Evolutionary conservation across 2,888 invertebrate species (phyloP).

Genomic region (Eupithecia dodoneata): DNA sequence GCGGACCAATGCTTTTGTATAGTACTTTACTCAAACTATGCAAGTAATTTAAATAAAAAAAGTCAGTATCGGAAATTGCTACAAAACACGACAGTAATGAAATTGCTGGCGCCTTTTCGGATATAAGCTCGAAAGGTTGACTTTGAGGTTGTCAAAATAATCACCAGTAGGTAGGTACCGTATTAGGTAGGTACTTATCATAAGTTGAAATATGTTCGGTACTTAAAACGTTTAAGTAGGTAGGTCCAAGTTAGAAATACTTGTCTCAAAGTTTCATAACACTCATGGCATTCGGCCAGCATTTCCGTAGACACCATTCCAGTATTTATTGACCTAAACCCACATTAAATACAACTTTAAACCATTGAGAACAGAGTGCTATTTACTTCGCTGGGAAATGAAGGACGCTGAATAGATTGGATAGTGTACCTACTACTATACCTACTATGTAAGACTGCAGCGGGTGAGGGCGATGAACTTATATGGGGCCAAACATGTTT

Average conservation of each 20-base stretch:
- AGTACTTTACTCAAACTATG: no score
- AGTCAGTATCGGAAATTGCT: no score
- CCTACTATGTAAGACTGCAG: constrained; percentile 54
- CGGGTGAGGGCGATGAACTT: constrained; percentile 36
- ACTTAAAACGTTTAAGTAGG: not conserved
- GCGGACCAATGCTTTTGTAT: no score
- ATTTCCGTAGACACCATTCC: constrained; percentile 46
- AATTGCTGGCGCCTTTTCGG: no score
- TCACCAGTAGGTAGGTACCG: no score
- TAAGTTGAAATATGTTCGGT: no score
- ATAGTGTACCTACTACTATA: constrained; percentile 35
- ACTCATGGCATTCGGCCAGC: constrained; percentile 57
- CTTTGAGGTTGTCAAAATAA: no score
- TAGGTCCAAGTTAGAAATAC: not conserved
- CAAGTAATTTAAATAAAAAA: no score
- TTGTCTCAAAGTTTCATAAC: constrained; percentile 19
- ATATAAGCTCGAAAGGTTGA: no score
- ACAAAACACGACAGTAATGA: no score
- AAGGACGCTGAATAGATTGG: constrained; percentile 47
- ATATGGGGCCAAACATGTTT: constrained; percentile 24
- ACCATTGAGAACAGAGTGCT: constrained; percentile 23
- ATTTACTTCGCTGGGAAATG: constrained; percentile 29
- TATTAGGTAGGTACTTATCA: no score
- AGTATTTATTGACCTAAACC: constrained; percentile 5
- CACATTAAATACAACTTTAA: constrained; percentile 44